A percentile compares a stretch with the other conserved stretches of the same genome.
These are phyloP conservation scores for Drosophila hamatofila DNA, from an alignment of 2,888 invertebrate species.

Conservation along the genomic window DNA sequence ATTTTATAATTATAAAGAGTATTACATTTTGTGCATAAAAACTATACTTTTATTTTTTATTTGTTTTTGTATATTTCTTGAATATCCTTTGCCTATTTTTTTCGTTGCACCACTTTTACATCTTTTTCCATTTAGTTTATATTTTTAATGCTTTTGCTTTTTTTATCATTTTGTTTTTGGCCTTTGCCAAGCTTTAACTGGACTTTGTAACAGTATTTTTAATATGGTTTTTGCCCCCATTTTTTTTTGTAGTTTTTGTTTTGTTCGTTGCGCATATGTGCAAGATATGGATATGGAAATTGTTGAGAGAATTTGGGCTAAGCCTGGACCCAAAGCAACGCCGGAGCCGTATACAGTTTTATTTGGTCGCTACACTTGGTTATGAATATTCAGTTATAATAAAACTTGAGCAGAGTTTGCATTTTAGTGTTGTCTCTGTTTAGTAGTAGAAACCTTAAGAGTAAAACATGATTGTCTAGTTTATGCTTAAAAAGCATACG, in stretches of 20 bases:
- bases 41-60: background rate
- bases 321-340: constrained; percentile 27
- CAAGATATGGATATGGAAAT: constrained; percentile 71
- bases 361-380: constrained; percentile 21
- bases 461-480: constrained; percentile 17
- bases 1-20: background rate
- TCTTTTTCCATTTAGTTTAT: constrained; percentile 13
- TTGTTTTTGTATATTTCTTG: background rate
- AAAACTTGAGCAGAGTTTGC: constrained; percentile 32
- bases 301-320: constrained; percentile 41
- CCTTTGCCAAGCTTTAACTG: constrained; percentile 40
- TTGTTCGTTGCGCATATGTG: constrained; percentile 36
- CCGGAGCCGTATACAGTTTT: constrained; percentile 27
- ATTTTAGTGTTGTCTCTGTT: background rate
- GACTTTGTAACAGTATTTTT: constrained; percentile 35
- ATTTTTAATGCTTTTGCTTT: constrained; percentile 4
- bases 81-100: constrained; percentile 2
- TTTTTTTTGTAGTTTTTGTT: constrained; percentile 9
- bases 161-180: constrained; percentile 36
- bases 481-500: constrained; percentile 21
- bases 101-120: constrained; percentile 32
- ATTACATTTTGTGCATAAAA: background rate
- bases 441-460: background rate
- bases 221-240: constrained; percentile 27
- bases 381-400: constrained; percentile 60